phyloP scores from a whole-genome alignment of 1,140 invertebrate species.

The Pachyrhynchus sulphureomaculatus region DNA sequence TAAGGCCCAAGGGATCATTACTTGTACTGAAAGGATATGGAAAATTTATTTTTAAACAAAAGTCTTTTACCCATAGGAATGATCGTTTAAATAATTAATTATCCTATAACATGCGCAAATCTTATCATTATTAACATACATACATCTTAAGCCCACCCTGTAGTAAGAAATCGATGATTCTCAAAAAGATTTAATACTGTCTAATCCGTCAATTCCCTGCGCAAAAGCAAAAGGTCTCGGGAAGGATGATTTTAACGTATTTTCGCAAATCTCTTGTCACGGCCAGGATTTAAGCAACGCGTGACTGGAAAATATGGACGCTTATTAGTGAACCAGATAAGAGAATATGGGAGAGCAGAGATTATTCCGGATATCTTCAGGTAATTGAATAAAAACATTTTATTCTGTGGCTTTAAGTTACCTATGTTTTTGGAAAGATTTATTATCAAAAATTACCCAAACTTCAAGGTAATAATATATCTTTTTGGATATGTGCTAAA shows the following conservation, averaged over 20 bases:
- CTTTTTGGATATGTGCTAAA: no score
- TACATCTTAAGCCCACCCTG: not conserved
- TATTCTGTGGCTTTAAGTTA: not conserved
- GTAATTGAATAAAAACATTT: constrained; percentile 12
- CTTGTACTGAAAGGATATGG: no score
- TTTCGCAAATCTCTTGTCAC: constrained; percentile 15
- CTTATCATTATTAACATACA: no score
- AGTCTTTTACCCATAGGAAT: no score
- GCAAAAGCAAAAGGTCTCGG: constrained; percentile 1
- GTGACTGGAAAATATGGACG: constrained; percentile 19
- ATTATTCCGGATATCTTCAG: constrained; percentile 7
- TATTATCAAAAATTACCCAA: no score
- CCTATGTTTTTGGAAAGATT: no score
- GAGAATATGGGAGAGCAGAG: constrained; percentile 10
- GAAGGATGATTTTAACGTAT: constrained; percentile 9
- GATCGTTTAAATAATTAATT: no score
- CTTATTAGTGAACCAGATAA: constrained; percentile 12
- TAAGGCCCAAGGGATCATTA: no score
- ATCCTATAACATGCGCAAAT: no score
- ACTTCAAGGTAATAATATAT: no score
- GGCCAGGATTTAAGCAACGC: not conserved
- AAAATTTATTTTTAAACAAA: no score
- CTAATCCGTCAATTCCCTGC: constrained; percentile 5
- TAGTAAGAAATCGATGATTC: not conserved
- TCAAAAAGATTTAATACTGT: not conserved